phyloP scores from a whole-genome alignment of 1,140 invertebrate genomes.

The Pogonomyrmex californicus region DNA sequence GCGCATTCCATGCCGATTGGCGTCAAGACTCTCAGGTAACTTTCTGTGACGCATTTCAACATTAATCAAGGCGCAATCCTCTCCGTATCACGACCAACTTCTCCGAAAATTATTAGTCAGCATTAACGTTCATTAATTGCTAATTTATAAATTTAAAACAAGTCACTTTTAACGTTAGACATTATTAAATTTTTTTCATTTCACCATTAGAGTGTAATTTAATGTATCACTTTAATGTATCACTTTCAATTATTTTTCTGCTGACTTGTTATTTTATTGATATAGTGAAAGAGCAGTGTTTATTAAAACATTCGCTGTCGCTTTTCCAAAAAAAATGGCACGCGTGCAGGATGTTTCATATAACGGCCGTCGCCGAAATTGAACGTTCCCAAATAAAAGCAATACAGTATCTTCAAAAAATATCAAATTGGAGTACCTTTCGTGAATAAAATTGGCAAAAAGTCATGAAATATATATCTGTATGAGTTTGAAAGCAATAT shows the following conservation, averaged over 20 bases:
- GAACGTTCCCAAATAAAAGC: conserved; percentile 60
- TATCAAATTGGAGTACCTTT: conserved; percentile 49
- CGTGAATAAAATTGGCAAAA: conserved; percentile 47
- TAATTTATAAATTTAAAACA: conserved; percentile 16
- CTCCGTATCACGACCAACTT: neutral
- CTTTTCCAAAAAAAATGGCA: conserved; percentile 49
- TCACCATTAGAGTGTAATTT: neutral
- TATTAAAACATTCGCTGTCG: conserved; percentile 54
- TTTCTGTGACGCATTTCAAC: neutral
- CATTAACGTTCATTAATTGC: neutral
- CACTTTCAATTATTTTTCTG: conserved; percentile 36
- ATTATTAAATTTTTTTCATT: conserved; percentile 16
- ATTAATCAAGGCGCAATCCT: conserved; percentile 19
- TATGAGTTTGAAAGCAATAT: conserved; percentile 31
- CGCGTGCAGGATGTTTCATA: conserved; percentile 42
- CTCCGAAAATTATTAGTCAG: neutral
- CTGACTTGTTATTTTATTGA: conserved; percentile 57
- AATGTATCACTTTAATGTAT: neutral
- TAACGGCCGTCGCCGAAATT: conserved; percentile 43
- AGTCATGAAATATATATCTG: neutral
- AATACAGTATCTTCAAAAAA: conserved; percentile 56
- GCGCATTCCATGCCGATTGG: conserved; percentile 88
- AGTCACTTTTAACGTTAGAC: neutral
- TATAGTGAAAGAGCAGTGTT: conserved; percentile 42
- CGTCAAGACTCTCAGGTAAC: conserved; percentile 89